Evolutionary conservation across 2,888 invertebrate species (phyloP), one percentile per base, ranked within the genome.

Genomic region (Lymantria monacha): DNA sequence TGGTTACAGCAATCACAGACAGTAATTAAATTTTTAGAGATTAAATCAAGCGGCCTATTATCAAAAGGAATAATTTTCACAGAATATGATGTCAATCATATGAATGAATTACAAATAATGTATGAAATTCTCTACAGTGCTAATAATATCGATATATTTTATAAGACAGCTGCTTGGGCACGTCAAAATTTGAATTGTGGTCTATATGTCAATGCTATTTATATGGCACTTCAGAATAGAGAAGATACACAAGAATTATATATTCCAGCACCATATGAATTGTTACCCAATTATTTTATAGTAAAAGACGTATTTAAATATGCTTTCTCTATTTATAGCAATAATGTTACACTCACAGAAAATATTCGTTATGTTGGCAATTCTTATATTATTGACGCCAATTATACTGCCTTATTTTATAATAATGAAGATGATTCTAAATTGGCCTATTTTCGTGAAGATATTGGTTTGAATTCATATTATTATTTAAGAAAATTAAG

Each of bases 371-470:
- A 81, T 48, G 87, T 87, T 66, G 91, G 87, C 10, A 88, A 85
- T 56, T 61, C 80, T 7, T 91, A 86, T 50, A 72, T 79, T 44
- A 60, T 91, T 31, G 80, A 84, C 52, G 79, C 85, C 30, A 86
- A 89, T 64, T 91, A 91, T 48, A 90, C 91, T 45, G 63, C 73
- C 12, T 74, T 85, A 52, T 83, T 86, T 55, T 78, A 76, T 47
- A 81, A 85, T 38, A 82, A 85, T 41, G 75, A 83, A 57, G 79
- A 88, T n/a, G 94, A 95, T 59, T 89, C 92, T 54, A 92, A 92
- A 65, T 66, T 95, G 49, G 92, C 93, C 42, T 95, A 95, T 77
- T 95, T 95, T 79, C 93, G 93, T n/a, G 95, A 95, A 79, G 95
- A 95, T 71, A 82, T 95, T 51, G 95, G 94, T 45, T 83, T 95